These are phyloP conservation scores for Drosophila nr. perissopoda DNA, from an alignment of 2,888 invertebrate genomes.

Conservation along the genomic window DNA sequence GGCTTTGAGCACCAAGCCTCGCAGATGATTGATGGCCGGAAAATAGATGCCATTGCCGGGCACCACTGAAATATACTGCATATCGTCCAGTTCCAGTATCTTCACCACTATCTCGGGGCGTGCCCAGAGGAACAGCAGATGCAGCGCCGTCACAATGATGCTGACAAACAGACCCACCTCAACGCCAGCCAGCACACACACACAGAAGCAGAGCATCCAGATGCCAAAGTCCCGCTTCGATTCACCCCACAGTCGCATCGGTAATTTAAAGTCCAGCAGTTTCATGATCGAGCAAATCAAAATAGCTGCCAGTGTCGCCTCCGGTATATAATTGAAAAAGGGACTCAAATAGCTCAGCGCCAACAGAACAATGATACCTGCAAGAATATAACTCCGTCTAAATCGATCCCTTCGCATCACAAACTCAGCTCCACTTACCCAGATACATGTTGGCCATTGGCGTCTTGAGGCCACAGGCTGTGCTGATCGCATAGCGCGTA, in stretches of 20 bases:
- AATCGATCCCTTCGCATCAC: rapidly evolving
- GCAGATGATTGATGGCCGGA: constrained; percentile 89
- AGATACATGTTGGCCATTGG: constrained; percentile 87
- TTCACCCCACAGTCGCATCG: constrained; percentile 87
- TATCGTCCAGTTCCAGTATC: constrained; percentile 84
- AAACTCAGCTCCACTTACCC: constrained; percentile 59
- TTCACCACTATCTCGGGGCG: constrained; percentile 86
- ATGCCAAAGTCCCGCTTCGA: constrained; percentile 88
- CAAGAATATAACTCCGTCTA: constrained; percentile 36
- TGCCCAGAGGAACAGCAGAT: constrained; percentile 89
- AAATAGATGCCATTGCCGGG: constrained; percentile 90
- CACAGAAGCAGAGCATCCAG: constrained; percentile 88
- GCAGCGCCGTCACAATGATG: constrained; percentile 87
- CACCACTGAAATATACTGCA: constrained; percentile 87
- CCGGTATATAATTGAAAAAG: constrained; percentile 94
- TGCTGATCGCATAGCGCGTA: constrained; percentile 94
- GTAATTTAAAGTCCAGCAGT: constrained; percentile 86
- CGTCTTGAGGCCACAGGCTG: constrained; percentile 94
- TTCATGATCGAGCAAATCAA: constrained; percentile 92
- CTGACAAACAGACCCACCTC: constrained; percentile 93
- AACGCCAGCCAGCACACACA: constrained; percentile 90
- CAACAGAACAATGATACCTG: constrained; percentile 92
- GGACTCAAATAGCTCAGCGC: constrained; percentile 95
- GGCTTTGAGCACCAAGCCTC: constrained; percentile 87
- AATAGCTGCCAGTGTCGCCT: constrained; percentile 93